phyloP scores from a whole-genome alignment of 2,113 vertebrate species.

The Periophthalmodon schlosseri region DNA sequence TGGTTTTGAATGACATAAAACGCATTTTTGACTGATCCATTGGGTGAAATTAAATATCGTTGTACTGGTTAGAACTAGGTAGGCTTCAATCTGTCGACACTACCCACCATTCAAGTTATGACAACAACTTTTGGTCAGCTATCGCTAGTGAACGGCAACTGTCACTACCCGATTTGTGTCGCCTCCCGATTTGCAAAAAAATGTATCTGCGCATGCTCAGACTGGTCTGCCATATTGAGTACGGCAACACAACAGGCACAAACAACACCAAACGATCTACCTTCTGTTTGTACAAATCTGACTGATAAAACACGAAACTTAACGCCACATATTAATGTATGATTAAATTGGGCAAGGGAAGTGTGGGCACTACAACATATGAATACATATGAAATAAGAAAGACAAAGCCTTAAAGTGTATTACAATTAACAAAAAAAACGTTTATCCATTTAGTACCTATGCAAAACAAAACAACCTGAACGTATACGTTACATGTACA shows the following conservation, averaged over 20 bases:
- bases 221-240: not conserved
- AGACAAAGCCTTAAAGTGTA: not conserved
- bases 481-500: not conserved
- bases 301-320: not conserved
- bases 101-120: slow-evolving; percentile 48
- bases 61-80: not conserved
- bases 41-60: not conserved
- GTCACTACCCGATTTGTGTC: slow-evolving; percentile 3
- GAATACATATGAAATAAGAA: not conserved
- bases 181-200: not conserved
- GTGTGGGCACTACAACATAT: not conserved
- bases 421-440: not conserved
- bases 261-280: not conserved
- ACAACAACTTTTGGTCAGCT: slow-evolving; percentile 56
- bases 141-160: slow-evolving; percentile 13
- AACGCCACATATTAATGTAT: not conserved
- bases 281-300: not conserved
- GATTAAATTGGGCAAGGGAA: not conserved
- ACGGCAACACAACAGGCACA: slow-evolving; percentile 8
- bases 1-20: not conserved
- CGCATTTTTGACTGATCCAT: not conserved
- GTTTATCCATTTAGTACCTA: not conserved
- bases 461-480: not conserved
- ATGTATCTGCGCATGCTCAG: not conserved
- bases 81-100: slow-evolving; percentile 31